Base-by-base conservation (phyloP, 1,140 invertebrate genomes). In the Pogonus chalceus region DNA sequence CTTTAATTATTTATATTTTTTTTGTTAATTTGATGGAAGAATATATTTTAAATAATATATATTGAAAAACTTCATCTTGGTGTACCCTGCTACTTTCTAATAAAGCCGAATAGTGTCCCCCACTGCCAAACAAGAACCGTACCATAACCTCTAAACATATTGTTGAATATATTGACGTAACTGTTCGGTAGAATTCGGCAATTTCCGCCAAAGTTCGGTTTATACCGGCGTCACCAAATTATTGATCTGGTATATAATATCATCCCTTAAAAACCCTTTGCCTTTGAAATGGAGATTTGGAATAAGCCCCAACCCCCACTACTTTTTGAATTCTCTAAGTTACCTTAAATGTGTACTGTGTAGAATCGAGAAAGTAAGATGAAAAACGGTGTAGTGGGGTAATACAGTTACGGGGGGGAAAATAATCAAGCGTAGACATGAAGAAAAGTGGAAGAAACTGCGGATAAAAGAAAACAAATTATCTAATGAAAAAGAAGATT, bases 111-210 rank as follows among this genome's bases (percentile, higher is more conserved):
- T n/a, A n/a, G n/a, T n/a, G n/a, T n/a, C n/a, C n/a, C n/a, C n/a
- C n/a, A n/a, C n/a, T 31, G 14, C 14, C 26, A 4, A 31, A 31
- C 26, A 7, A 14, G 26, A 31, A 16, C 37, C 18, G 18, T 16
- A 43, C 37, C n/a, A n/a, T n/a, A n/a, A n/a, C n/a, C n/a, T n/a
- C n/a, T n/a, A n/a, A 43, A 43, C 37, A 43, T 43, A 43, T 43
- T 43, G 37, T 43, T 43, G 37, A 43, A 43, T 43, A 43, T 43
- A 43, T 43, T 43, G 37, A 43, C 37, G 37, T 43, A 12, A 9
- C 9, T 16, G 18, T 43, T 43, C 37, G 37, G 37, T 16, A 10
- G 37, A 7, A 43, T 43, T 43, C 37, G 37, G 37, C 37, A 10
- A 16, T 3, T 43, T 43, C 37, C 37, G 37, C 37, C 37, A 4